Base-by-base conservation (phyloP, 2,888 invertebrate species). In the Pristionchus mayeri region DNA sequence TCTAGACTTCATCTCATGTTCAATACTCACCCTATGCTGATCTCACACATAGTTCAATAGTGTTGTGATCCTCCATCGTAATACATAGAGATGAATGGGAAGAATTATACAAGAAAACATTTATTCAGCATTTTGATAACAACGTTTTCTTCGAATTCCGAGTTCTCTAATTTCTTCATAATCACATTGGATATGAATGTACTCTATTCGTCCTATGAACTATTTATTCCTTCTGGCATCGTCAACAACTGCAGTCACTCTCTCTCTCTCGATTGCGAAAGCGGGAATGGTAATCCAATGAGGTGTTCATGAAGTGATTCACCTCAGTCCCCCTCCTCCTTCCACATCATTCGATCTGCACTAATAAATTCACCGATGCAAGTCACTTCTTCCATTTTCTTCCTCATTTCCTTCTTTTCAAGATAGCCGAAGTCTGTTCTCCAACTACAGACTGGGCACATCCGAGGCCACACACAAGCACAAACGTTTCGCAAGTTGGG, bases 381-480 rank as follows among this genome's bases (percentile, higher is more conserved):
- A 63, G 34, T 63, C 7, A 18, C 1, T 21, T 21, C 16, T 13
- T 21, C 13, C 34, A 34, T 11, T 34, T 34, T 34, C 18, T 63
- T 63, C 18, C 34, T 6, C 34, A 34, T 37, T 18, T 7, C 16
- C 34, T 63, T 2, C 63, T 6, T 2, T 34, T 63, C 3, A 16
- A 18, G 18, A 34, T 63, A 16, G 21, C 34, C 13, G 34, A 63
- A 34, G 18, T 37, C n/a, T 40, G n/a, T n/a, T 44, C 44, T 71
- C 40, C n/a, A 3, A 71, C 71, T 71, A 71, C 71, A 71, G n/a
- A 24, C 24, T n/a, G 13, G 24, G 24, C 71, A 71, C 71, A 44
- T 71, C 71, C 11, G 71, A 71, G 71, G 21, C 71, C 40, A 40
- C 71, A 71, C 71, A 40, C 24, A n/a, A 71, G 71, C 71, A 71